A percentile compares a stretch with the other conserved stretches of the same genome.
Evolutionary conservation across 2,797 vertebrate genomes (phyloP).

Genomic region (Octomys mimax): DNA sequence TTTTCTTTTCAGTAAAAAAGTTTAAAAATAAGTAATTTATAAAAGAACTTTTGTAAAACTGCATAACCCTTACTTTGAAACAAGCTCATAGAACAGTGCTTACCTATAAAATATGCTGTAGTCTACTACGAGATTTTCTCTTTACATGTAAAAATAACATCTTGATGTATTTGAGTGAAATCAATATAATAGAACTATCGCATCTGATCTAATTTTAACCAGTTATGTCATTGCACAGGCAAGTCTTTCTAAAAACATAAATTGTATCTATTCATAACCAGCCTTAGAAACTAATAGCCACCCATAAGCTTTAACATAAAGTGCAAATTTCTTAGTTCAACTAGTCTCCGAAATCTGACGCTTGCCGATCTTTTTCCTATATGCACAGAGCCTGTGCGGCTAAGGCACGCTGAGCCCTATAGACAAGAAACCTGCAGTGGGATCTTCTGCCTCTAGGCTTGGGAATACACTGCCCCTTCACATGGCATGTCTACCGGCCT

Average conservation of each 20-base stretch:
- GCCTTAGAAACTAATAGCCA: conserved; percentile 30
- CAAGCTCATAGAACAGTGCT: neutral
- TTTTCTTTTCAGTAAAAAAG: conserved; percentile 52
- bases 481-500: neutral
- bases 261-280: neutral
- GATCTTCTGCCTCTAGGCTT: neutral
- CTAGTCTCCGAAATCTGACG: neutral
- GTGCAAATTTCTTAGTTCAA: neutral
- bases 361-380: neutral
- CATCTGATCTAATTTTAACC: neutral
- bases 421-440: neutral
- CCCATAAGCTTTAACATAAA: conserved; percentile 4
- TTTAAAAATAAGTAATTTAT: conserved; percentile 22
- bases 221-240: neutral
- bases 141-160: neutral
- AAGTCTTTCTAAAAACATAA: conserved; percentile 31
- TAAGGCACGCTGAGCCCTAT: neutral
- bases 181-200: neutral
- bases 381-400: neutral
- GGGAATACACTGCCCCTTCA: neutral
- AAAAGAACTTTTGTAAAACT: neutral
- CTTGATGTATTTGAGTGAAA: neutral
- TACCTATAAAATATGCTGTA: neutral
- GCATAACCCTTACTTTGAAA: conserved; percentile 12
- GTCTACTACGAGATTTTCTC: neutral